phyloP scores from a whole-genome alignment of 1,140 invertebrate genomes.

The Drosophila persimilis region DNA sequence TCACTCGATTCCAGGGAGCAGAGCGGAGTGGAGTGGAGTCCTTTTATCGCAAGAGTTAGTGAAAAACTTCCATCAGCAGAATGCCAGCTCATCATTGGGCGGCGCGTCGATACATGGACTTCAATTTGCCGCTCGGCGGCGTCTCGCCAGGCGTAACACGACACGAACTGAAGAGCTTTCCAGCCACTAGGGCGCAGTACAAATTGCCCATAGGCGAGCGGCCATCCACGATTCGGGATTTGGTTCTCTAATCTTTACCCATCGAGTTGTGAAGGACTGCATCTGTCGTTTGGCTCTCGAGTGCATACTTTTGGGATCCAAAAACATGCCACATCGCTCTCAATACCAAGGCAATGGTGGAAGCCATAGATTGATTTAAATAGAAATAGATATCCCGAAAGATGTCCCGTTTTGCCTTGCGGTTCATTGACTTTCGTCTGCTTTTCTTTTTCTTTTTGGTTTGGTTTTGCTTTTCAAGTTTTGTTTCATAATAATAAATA shows the following conservation, averaged over 20 bases:
- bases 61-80: conserved; percentile 27
- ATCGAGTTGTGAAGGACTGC: too few species aligned
- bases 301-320: too few species aligned
- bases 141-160: too few species aligned
- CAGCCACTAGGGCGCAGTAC: too few species aligned
- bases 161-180: too few species aligned
- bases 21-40: conserved; percentile 14
- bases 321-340: too few species aligned
- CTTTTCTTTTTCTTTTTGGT: not conserved
- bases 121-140: conserved; percentile 20
- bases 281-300: too few species aligned
- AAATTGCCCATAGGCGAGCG: too few species aligned
- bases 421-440: not conserved
- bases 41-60: conserved; percentile 18
- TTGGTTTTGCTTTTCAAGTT: conserved; percentile 9
- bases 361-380: not conserved
- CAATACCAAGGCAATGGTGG: too few species aligned
- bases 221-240: too few species aligned
- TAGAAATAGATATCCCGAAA: not conserved
- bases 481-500: conserved; percentile 21
- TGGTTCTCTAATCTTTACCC: too few species aligned
- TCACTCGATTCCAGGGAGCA: conserved; percentile 29
- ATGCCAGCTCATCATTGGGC: conserved; percentile 34
- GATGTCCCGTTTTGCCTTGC: not conserved
- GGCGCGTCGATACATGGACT: not conserved